Percentiles rank a stretch among this genome's conserved stretches.
Evolutionary conservation across 2,113 vertebrate species (phyloP).

Genomic region (Platysteira castanea): DNA sequence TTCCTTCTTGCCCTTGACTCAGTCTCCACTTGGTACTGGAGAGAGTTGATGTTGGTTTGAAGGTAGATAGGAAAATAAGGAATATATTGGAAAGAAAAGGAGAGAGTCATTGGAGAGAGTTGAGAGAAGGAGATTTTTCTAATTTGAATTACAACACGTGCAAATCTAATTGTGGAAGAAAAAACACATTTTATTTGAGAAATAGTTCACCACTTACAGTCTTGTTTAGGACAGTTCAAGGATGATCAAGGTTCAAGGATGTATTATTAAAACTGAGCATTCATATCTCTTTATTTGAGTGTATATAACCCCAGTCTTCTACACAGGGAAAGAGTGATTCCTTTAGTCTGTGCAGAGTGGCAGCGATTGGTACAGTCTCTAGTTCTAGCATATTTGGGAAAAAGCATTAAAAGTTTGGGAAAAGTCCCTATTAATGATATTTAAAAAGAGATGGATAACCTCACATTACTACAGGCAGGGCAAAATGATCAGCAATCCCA

Average conservation of each 20-base stretch:
- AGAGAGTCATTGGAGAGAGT: neutral
- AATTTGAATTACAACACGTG: neutral
- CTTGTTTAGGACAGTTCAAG: neutral
- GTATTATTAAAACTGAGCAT: neutral
- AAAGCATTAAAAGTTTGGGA: neutral
- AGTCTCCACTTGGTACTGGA: neutral
- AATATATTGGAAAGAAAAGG: neutral
- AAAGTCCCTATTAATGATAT: neutral
- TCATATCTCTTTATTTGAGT: neutral
- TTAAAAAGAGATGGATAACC: neutral
- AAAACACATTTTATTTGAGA: neutral
- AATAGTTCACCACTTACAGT: neutral
- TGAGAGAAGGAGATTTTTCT: neutral
- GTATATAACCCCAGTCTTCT: neutral
- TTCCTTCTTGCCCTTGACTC: neutral
- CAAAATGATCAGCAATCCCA: neutral
- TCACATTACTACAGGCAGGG: neutral
- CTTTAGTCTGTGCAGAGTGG: neutral
- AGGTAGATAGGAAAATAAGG: neutral
- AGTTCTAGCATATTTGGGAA: neutral
- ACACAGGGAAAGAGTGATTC: neutral
- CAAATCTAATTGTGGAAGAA: neutral
- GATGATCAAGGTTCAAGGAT: neutral
- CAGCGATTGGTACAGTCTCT: neutral
- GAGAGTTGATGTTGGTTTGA: neutral